Conservation (phyloP, 2,113 vertebrate genomes). For the Myotis yumanensis region DNA sequence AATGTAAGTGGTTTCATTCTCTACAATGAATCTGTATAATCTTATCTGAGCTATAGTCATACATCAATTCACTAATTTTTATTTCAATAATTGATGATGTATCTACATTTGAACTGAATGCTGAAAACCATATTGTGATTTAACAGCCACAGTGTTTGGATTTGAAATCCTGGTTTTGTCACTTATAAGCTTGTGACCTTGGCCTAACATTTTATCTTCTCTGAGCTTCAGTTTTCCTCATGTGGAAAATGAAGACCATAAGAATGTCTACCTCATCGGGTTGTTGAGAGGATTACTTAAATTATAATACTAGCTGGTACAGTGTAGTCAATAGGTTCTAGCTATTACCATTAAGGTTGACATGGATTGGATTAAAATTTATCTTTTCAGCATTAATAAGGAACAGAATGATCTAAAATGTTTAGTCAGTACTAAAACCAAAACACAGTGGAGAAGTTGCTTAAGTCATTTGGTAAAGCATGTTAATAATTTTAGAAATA, state of each 20-base stretch:
- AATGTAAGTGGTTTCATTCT: constrained; percentile 57
- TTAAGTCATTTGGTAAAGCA: not conserved
- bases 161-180: not conserved
- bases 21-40: fast-evolving
- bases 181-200: not conserved
- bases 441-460: not conserved
- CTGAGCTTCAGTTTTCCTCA: not conserved
- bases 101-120: not conserved
- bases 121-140: not conserved
- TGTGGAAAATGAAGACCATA: not conserved
- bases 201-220: not conserved
- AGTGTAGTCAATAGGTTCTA: not conserved
- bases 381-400: not conserved
- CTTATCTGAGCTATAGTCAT: not conserved
- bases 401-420: not conserved
- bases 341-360: not conserved
- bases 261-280: not conserved
- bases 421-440: not conserved
- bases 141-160: not conserved
- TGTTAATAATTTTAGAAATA: not conserved
- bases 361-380: not conserved
- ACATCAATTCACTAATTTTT: not conserved
- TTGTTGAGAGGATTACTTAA: not conserved
- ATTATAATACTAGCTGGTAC: not conserved
- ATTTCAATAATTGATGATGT: not conserved